phyloP scores from a whole-genome alignment of 2,888 invertebrate species.

The Plagodis pulveraria region DNA sequence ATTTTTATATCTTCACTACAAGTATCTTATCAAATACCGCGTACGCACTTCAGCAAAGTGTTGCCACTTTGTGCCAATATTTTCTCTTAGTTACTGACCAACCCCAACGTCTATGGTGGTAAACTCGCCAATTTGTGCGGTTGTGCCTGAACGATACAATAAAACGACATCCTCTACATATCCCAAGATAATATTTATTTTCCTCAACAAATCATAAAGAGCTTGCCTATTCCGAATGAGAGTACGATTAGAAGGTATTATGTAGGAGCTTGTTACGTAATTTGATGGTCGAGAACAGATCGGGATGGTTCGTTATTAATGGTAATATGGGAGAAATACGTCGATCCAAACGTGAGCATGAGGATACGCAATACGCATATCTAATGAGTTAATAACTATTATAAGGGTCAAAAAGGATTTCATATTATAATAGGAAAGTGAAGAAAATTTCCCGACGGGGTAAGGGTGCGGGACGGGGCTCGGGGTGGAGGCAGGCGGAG shows the following conservation, averaged over 20 bases:
- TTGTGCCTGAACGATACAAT: conserved; percentile 5
- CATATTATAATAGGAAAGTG: conserved; percentile 64
- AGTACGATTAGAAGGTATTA: conserved; percentile 17
- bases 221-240: conserved; percentile 14
- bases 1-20: not conserved
- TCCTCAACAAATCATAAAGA: conserved; percentile 13
- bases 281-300: conserved; percentile 23
- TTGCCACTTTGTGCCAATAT: not conserved
- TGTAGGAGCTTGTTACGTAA: conserved; percentile 31
- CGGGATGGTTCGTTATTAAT: conserved; percentile 4
- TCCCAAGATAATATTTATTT: conserved; percentile 15
- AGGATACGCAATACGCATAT: conserved; percentile 17
- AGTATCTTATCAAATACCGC: not conserved
- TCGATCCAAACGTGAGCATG: conserved; percentile 7
- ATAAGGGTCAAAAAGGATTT: conserved; percentile 56
- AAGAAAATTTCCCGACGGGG: conserved; percentile 66
- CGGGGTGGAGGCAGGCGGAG: conserved; percentile 62
- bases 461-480: conserved; percentile 54
- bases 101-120: conserved; percentile 21
- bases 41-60: not conserved
- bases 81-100: conserved; percentile 20
- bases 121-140: conserved; percentile 8
- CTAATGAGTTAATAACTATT: conserved; percentile 31
- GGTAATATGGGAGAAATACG: conserved; percentile 20
- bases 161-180: conserved; percentile 6